These are phyloP conservation scores for Temnothorax rugatulus DNA, from an alignment of 2,888 invertebrate genomes.

Conservation along the genomic window DNA sequence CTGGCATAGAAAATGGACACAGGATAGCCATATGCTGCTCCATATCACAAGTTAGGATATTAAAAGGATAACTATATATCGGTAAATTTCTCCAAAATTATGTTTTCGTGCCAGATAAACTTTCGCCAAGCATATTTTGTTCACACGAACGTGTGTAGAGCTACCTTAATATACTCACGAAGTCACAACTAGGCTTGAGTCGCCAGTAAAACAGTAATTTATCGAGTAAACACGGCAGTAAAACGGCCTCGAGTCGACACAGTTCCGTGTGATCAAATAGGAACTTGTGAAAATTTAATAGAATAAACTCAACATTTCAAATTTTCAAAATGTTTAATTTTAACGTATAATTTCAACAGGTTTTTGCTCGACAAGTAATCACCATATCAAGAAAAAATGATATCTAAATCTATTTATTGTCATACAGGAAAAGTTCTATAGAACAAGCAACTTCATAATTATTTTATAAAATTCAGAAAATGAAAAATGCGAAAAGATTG, in stretches of 20 bases:
- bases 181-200: slow-evolving; percentile 63
- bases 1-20: not conserved
- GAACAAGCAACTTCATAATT: not conserved
- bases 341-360: not conserved
- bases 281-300: slow-evolving; percentile 58
- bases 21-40: not conserved
- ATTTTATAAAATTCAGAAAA: not conserved
- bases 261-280: slow-evolving; percentile 57
- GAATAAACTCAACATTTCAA: slow-evolving; percentile 37
- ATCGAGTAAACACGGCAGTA: slow-evolving; percentile 73
- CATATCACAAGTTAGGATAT: not conserved
- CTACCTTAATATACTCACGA: slow-evolving; percentile 69
- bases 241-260: slow-evolving; percentile 53
- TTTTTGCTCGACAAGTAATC: not conserved
- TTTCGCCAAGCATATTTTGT: slow-evolving; percentile 30
- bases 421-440: not conserved
- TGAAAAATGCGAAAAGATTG: not conserved
- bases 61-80: slow-evolving; percentile 50
- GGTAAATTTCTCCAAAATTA: slow-evolving; percentile 59
- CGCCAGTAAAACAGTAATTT: slow-evolving; percentile 71
- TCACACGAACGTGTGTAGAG: slow-evolving; percentile 31
- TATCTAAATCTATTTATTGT: not conserved
- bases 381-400: no score
- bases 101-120: slow-evolving; percentile 68
- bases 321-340: slow-evolving; percentile 39